Base-by-base conservation (phyloP, 2,888 invertebrate species). In the Sesamia inferens region DNA sequence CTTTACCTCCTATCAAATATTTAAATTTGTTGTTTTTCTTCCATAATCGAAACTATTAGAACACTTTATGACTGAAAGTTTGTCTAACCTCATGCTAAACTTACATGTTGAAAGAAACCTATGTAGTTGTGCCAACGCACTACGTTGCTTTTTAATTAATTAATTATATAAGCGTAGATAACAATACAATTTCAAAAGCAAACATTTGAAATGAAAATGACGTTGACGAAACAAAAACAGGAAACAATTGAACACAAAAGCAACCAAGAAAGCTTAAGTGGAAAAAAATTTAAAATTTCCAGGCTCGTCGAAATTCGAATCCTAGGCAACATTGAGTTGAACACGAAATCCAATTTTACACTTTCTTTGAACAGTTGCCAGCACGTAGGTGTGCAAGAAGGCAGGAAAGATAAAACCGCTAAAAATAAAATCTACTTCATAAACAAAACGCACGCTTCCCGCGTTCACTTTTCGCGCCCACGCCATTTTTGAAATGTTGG, bases 371-470 rank as follows among this genome's bases (percentile, higher is more conserved):
- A 95, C 90, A 85, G 71, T 84, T 95, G 96, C 96, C 96, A 95
- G 92, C 90, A 79, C 86, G 95, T 95, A 94, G 95, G 96, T 93
- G 95, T 93, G 90, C 91, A 87, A 89, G 90, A 94, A 93, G 94
- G 95, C 90, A 88, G 91, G 95, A 93, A 93, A 96, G 95, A 95
- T 95, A 95, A 94, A 93, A 92, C 94, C 92, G 89, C 94, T 91
- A 90, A 92, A 96, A 95, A 96, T 96, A 96, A 91, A 88, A 83
- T 85, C 82, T 88, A 85, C 90, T 91, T 92, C 94, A 92, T 95
- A 96, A 96, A 96, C 96, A 96, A 96, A 95, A 91, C 90, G 89
- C 92, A 91, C 88, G 93, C 90, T 92, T 90, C 87, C 87, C 89
- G 87, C 87, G 88, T 89, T 87, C 89, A 88, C 87, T 83, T 87